These are phyloP conservation scores for Papilio helenus DNA, from an alignment of 1,140 invertebrate species.

Conservation along the genomic window DNA sequence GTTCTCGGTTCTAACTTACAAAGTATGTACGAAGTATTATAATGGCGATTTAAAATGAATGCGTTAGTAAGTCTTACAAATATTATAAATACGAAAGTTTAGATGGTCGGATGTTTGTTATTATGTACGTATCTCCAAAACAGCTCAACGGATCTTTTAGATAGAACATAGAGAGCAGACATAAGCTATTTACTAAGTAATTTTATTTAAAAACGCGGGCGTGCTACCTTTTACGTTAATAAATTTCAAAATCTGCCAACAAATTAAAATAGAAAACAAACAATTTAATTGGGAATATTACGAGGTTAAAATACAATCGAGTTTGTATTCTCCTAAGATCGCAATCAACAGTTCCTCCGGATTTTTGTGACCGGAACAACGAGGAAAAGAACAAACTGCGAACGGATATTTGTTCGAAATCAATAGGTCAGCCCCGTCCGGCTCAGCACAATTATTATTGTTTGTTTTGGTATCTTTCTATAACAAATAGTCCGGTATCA, in stretches of 20 bases:
- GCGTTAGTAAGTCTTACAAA: no score
- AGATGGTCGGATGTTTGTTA: no score
- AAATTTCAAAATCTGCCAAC: no score
- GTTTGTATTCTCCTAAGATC: not conserved
- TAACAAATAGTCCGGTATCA: conserved; percentile 11
- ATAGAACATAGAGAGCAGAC: no score
- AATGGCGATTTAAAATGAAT: not conserved
- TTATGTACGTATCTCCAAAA: no score
- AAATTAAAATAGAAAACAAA: no score
- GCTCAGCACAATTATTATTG: conserved; percentile 20
- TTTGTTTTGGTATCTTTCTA: conserved; percentile 27
- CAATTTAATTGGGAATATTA: no score
- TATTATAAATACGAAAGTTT: no score
- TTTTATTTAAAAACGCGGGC: no score
- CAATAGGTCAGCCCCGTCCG: conserved; percentile 6
- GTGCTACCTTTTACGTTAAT: no score
- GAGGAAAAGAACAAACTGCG: conserved; percentile 7
- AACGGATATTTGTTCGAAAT: conserved; percentile 30
- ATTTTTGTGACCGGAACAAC: conserved; percentile 4
- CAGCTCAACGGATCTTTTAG: no score
- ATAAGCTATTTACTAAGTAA: no score
- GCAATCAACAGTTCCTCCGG: conserved; percentile 22
- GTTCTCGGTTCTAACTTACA: not conserved
- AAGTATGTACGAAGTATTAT: not conserved
- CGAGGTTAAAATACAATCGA: not conserved